Percentiles rank a stretch among this genome's conserved stretches.
These are phyloP conservation scores for Colossoma macropomum DNA, from an alignment of 2,113 vertebrate species.

Conservation along the genomic window DNA sequence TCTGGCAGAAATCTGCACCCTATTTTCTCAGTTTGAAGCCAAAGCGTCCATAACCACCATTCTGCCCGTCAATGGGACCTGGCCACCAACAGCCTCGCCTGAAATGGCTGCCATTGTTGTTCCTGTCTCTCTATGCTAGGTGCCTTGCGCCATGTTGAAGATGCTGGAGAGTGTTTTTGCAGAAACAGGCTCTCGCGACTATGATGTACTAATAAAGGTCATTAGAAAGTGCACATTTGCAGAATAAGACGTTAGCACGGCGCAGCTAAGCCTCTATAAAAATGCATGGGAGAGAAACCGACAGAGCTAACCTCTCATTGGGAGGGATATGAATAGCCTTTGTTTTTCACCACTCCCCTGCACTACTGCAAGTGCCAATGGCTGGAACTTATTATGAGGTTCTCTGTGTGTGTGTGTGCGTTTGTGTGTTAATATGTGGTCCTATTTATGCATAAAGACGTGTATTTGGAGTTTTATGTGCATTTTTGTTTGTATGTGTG, in stretches of 20 bases:
- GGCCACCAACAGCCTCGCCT: neutral
- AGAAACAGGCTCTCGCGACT: constrained; percentile 57
- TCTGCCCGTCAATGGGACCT: constrained; percentile 21
- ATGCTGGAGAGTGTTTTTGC: too few relatives aligned
- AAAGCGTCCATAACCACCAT: constrained; percentile 20
- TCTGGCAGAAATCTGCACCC: constrained; percentile 32
- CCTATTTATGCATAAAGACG: constrained; percentile 50
- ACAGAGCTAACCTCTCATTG: constrained; percentile 73
- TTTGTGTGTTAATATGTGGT: constrained; percentile 53
- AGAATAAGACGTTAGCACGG: constrained; percentile 69
- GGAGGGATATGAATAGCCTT: constrained; percentile 82
- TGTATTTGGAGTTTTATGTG: constrained; percentile 50
- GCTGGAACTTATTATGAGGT: constrained; percentile 84
- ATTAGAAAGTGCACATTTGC: constrained; percentile 74
- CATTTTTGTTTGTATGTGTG: constrained; percentile 52
- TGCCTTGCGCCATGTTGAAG: constrained; percentile 46
- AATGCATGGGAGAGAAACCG: constrained; percentile 60
- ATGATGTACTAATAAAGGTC: constrained; percentile 73
- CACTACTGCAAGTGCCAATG: constrained; percentile 78
- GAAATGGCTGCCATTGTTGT: constrained; percentile 20
- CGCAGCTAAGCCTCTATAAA: constrained; percentile 78
- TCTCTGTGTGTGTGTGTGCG: constrained; percentile 67
- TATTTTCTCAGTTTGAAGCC: constrained; percentile 27
- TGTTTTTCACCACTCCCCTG: constrained; percentile 81
- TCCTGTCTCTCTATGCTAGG: neutral